Base-by-base conservation (phyloP, 2,113 vertebrate genomes). In the Anarrhichthys ocellatus region DNA sequence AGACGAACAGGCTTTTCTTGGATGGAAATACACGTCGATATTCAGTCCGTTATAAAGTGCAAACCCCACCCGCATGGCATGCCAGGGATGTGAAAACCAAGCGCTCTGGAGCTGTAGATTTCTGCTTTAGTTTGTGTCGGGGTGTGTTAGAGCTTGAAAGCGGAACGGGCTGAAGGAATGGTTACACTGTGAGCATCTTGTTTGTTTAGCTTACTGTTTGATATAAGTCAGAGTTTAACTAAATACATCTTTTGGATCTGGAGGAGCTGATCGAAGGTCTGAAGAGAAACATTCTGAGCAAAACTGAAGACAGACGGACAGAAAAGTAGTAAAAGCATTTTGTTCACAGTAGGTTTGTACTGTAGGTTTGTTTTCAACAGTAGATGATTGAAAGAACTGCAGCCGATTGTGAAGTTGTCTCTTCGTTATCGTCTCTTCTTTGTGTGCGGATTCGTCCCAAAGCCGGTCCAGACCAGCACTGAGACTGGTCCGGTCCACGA, bases 181-280 rank as follows among this genome's bases (percentile, higher is more conserved):
- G 64, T 83, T 80, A 67, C 7, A 76, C 63, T 32, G 82, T 65
- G 69, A 42, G 80, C 36, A 83, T 71, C 63, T 61, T 40, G 62
- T 80, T 67, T 80, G 71, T 64, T 76, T 76, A 92, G 80, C 82
- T 89, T 83, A 84, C 84, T 75, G 85, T 83, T 81, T 40, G 80
- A 82, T 85, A 66, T 15, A 68, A 73, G 66, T 81, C 56, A 71
- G 72, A 87, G 61, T 29, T 80, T 40, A 88, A 86, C 79, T 56
- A 78, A 83, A 81, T 6, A 77, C 6, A 38, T 50, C 71, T 80
- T n/a, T 32, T 64, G 34, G 68, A 59, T 24, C 38, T 81, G 78
- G 24, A 66, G 40, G 46, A 88, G 54, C 32, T 62, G 71, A 83
- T 67, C 27, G 65, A 54, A 52, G 7, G 48, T 20, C 48, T 52